Evolutionary conservation across 2,113 vertebrate species (phyloP).

Genomic region (Australoheros scitulus): DNA sequence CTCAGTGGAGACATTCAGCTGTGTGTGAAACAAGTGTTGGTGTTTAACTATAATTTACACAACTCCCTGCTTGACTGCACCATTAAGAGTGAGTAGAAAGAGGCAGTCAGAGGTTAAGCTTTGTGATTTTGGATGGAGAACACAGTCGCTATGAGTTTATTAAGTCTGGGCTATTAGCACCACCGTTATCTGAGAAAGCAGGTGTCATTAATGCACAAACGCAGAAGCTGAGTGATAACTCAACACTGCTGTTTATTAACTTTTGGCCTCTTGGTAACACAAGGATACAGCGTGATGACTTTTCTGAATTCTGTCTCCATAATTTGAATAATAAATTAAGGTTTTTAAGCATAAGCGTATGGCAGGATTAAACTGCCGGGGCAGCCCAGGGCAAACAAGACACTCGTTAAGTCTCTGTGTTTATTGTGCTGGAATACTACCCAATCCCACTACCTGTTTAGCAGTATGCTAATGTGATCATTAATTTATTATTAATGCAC

Average conservation of each 20-base stretch:
- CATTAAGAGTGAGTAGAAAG: neutral
- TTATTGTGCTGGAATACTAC: no score
- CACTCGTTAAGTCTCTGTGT: no score
- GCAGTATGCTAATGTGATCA: no score
- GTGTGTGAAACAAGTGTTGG: slow-evolving; percentile 15
- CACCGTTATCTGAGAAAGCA: neutral
- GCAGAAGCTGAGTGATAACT: neutral
- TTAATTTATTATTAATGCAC: no score
- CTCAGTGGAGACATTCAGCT: neutral
- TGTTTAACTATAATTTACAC: slow-evolving; percentile 41
- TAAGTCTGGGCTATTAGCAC: slow-evolving; percentile 2
- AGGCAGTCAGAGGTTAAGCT: slow-evolving; percentile 22
- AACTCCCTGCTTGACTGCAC: slow-evolving; percentile 2
- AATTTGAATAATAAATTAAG: neutral
- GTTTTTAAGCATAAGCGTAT: neutral
- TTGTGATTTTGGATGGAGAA: slow-evolving; percentile 3
- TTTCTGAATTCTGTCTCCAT: neutral
- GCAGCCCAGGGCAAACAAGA: no score
- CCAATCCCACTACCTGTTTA: no score
- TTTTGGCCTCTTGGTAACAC: neutral
- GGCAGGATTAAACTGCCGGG: neutral
- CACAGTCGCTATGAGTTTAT: slow-evolving; percentile 15
- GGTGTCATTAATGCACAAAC: neutral
- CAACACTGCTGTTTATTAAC: neutral
- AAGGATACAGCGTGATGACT: neutral